These are phyloP conservation scores for Perognathus longimembris DNA, from an alignment of 2,113 vertebrate genomes.

Conservation along the genomic window DNA sequence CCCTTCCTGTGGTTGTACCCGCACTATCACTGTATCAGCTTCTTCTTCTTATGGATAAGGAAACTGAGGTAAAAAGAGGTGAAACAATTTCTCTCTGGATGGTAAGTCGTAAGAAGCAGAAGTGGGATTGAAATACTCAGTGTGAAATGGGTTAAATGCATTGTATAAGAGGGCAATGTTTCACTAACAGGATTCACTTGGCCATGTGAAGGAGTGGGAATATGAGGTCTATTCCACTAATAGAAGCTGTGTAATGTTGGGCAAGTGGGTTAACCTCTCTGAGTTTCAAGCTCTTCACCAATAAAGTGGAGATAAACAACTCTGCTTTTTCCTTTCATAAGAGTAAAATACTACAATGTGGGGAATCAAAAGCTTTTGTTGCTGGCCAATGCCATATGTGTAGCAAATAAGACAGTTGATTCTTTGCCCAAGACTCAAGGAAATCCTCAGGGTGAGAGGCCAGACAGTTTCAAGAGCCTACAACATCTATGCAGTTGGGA, in stretches of 20 bases:
- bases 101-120: not conserved
- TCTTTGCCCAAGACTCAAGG: not conserved
- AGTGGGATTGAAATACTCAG: not conserved
- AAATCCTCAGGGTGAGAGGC: not conserved
- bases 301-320: not conserved
- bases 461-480: not conserved
- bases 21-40: no score
- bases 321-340: not conserved
- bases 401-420: not conserved
- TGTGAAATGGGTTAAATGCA: not conserved
- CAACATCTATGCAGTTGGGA: not conserved
- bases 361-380: slow-evolving; percentile 20
- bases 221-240: slow-evolving; percentile 8
- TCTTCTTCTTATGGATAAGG: not conserved
- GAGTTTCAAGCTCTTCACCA: not conserved
- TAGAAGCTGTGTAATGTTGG: slow-evolving; percentile 16
- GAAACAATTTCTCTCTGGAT: not conserved
- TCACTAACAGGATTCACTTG: not conserved
- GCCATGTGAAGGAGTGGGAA: not conserved
- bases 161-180: not conserved
- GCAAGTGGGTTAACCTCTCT: slow-evolving; percentile 23
- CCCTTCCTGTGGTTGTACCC: no score
- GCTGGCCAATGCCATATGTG: not conserved
- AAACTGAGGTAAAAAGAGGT: not conserved
- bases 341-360: not conserved